Evolutionary conservation across 2,888 invertebrate genomes (phyloP).

Genomic region (Drosophila quasianomalipes): DNA sequence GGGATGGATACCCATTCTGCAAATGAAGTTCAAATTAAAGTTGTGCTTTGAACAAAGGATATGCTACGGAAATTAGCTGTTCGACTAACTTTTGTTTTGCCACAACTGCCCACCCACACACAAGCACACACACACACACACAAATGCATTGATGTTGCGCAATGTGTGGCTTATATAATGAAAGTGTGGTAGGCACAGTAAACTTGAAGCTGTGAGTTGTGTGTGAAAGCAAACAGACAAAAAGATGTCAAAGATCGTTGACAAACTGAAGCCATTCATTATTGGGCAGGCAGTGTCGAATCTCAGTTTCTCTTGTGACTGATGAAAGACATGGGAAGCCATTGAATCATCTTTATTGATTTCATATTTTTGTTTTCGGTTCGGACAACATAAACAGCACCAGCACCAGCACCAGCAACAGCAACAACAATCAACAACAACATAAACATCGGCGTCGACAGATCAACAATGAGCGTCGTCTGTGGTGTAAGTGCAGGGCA

Average conservation of each 20-base stretch:
- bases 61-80: conserved; percentile 67
- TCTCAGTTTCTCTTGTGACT: conserved; percentile 57
- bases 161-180: conserved; percentile 3
- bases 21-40: conserved; percentile 66
- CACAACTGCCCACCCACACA: background rate
- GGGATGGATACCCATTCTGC: conserved; percentile 98
- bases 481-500: conserved; percentile 71
- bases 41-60: conserved; percentile 50
- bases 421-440: conserved; percentile 20
- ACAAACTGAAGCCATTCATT: conserved; percentile 11
- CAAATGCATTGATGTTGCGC: background rate
- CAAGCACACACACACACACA: conserved; percentile 1
- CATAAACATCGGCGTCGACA: conserved; percentile 41
- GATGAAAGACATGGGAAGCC: conserved; percentile 71
- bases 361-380: conserved; percentile 70
- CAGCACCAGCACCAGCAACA: conserved; percentile 15
- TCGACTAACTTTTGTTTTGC: background rate
- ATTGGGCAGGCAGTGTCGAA: background rate
- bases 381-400: conserved; percentile 36
- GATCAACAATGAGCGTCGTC: conserved; percentile 71
- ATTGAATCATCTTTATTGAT: conserved; percentile 81
- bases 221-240: conserved; percentile 7
- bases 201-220: background rate
- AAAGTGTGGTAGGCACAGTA: background rate
- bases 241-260: conserved; percentile 4